These are phyloP conservation scores for Gymnothorax javanicus DNA, from an alignment of 2,797 vertebrate species.

Conservation along the genomic window DNA sequence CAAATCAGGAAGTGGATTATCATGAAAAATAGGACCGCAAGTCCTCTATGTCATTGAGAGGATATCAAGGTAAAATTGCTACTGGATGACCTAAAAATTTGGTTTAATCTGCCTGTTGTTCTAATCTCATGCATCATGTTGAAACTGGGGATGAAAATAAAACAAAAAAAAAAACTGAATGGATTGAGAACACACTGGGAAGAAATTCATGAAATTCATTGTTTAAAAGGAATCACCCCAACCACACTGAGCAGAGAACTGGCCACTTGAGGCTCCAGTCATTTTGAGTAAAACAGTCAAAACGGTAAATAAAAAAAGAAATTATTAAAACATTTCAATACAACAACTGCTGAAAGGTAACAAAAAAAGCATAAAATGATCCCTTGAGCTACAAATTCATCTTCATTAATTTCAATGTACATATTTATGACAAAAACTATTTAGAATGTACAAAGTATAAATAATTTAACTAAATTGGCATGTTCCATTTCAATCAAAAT, in stretches of 20 bases:
- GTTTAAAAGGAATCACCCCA: background rate
- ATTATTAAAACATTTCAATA: background rate
- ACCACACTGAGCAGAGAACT: background rate
- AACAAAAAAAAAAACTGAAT: background rate
- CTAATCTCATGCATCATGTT: background rate
- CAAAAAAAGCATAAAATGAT: background rate
- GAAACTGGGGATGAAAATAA: background rate
- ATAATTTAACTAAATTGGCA: slow-evolving; percentile 20
- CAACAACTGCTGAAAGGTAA: background rate
- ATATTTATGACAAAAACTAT: background rate
- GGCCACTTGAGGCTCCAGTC: background rate
- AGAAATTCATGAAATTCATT: background rate
- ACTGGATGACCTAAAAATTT: background rate
- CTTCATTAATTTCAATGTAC: background rate
- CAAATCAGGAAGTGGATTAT: background rate
- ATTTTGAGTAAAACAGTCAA: background rate
- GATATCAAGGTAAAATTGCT: too few species aligned
- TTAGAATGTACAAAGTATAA: background rate
- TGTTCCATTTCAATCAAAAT: slow-evolving; percentile 1
- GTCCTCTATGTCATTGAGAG: too few species aligned
- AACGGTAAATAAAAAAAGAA: background rate
- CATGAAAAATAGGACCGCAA: background rate
- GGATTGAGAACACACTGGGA: background rate
- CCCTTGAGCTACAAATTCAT: background rate
- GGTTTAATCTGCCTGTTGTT: background rate